Percentiles rank a stretch among this genome's conserved stretches.
Evolutionary conservation across 1,140 invertebrate genomes (phyloP).

Genomic region (Himalopsyche phryganea): DNA sequence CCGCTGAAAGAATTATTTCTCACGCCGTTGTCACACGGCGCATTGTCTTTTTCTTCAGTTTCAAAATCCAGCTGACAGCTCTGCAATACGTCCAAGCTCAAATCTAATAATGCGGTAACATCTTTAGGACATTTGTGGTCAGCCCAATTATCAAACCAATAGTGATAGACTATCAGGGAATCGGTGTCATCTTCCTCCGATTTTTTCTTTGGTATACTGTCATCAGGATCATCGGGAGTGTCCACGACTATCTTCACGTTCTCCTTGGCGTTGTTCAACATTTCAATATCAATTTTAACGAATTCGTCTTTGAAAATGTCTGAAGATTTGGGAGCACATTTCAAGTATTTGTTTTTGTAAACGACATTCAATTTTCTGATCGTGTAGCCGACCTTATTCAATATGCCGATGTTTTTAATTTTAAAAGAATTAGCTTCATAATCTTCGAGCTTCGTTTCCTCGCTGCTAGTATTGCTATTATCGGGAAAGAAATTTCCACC

Average conservation of each 20-base stretch:
- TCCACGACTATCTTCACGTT: conserved; percentile 15
- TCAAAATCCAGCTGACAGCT: conserved; percentile 28
- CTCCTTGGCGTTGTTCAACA: conserved; percentile 15
- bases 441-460: conserved; percentile 15
- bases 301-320: background rate
- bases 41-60: background rate
- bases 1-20: background rate
- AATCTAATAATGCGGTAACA: conserved; percentile 57
- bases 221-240: conserved; percentile 10
- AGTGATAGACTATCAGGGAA: conserved; percentile 55
- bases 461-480: conserved; percentile 1
- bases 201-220: background rate
- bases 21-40: background rate
- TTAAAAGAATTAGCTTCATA: conserved; percentile 43
- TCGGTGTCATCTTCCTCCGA: conserved; percentile 27
- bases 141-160: conserved; percentile 69
- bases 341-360: conserved; percentile 36
- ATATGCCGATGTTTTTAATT: conserved; percentile 57
- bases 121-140: conserved; percentile 62
- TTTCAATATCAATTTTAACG: background rate
- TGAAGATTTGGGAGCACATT: conserved; percentile 29
- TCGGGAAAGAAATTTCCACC: conserved; percentile 15
- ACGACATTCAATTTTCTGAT: conserved; percentile 56
- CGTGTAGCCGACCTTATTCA: conserved; percentile 61
- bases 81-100: conserved; percentile 57